Conservation (phyloP, 64 coral and sea anemone genomes). For the Orbicella faveolata region DNA sequence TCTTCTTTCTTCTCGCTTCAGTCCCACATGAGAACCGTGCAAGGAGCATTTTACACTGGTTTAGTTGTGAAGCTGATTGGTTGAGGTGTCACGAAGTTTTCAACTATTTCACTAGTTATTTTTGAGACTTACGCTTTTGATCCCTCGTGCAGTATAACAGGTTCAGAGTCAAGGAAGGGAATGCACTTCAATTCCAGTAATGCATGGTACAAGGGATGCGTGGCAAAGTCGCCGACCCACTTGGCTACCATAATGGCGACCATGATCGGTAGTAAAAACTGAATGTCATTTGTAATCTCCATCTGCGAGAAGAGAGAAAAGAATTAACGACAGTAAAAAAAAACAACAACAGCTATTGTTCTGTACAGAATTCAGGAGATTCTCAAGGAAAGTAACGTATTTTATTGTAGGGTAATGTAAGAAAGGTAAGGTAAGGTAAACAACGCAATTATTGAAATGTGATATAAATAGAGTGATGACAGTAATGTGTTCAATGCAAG, state of each 20-base stretch:
- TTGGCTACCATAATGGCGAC: slow-evolving; percentile 99
- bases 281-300: slow-evolving; percentile 99
- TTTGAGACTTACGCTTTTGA: slow-evolving; percentile 71
- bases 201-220: slow-evolving; percentile 95
- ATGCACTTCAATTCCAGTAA: slow-evolving; percentile 95
- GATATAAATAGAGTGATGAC: too few relatives aligned
- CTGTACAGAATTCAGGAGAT: too few relatives aligned
- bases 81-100: too few relatives aligned
- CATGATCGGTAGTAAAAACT: slow-evolving; percentile 97
- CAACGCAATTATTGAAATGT: too few relatives aligned
- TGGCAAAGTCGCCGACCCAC: slow-evolving; percentile 96
- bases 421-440: too few relatives aligned
- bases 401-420: too few relatives aligned
- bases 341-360: too few relatives aligned
- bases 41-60: neutral
- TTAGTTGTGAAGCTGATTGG: too few relatives aligned
- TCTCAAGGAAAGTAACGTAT: too few relatives aligned
- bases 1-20: too few relatives aligned
- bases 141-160: slow-evolving; percentile 84
- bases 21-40: too few relatives aligned
- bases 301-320: slow-evolving; percentile 58
- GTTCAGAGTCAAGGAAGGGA: slow-evolving; percentile 93
- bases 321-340: neutral
- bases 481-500: too few relatives aligned
- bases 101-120: neutral